Evolutionary conservation across 1,140 invertebrate genomes (phyloP).

Genomic region (Cotesia chilonis): DNA sequence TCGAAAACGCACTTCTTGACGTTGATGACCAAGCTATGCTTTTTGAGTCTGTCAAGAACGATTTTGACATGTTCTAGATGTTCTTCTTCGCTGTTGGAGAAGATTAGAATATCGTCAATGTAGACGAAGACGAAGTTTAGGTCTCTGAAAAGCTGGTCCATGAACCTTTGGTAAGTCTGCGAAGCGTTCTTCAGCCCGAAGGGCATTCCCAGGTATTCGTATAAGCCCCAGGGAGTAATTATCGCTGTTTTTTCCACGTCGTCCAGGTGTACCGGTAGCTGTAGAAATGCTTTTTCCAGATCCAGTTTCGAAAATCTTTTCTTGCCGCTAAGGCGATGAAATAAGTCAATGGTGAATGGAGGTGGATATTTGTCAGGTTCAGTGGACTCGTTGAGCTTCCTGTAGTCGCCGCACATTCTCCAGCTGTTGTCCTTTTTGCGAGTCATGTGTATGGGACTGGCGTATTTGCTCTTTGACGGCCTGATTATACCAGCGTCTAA

Average conservation of each 20-base stretch:
- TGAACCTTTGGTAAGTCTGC: constrained; percentile 40
- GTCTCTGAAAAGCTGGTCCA: constrained; percentile 35
- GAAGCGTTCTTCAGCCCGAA: constrained; percentile 46
- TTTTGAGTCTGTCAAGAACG: constrained; percentile 4
- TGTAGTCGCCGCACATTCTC: constrained; percentile 56
- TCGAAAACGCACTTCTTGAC: too few species aligned
- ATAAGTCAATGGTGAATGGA: constrained; percentile 46
- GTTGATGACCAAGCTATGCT: neutral
- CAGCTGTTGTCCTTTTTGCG: constrained; percentile 53
- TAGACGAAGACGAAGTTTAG: constrained; percentile 31
- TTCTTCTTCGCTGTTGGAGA: constrained; percentile 25
- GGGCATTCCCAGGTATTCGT: constrained; percentile 51
- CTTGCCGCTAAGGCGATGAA: constrained; percentile 48
- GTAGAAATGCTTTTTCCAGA: constrained; percentile 57
- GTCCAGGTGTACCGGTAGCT: constrained; percentile 51
- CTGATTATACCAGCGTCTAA: constrained; percentile 45
- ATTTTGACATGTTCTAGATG: constrained; percentile 26
- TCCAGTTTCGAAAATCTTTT: constrained; percentile 57
- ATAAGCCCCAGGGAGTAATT: constrained; percentile 39
- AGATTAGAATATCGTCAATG: constrained; percentile 35
- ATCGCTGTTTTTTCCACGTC: constrained; percentile 56
- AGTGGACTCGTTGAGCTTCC: constrained; percentile 54
- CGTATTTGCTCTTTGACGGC: constrained; percentile 55
- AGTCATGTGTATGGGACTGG: constrained; percentile 58
- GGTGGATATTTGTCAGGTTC: constrained; percentile 51